Evolutionary conservation across 2,797 vertebrate species (phyloP), one percentile per base, ranked within the genome.

Genomic region (Alfaro cultratus): DNA sequence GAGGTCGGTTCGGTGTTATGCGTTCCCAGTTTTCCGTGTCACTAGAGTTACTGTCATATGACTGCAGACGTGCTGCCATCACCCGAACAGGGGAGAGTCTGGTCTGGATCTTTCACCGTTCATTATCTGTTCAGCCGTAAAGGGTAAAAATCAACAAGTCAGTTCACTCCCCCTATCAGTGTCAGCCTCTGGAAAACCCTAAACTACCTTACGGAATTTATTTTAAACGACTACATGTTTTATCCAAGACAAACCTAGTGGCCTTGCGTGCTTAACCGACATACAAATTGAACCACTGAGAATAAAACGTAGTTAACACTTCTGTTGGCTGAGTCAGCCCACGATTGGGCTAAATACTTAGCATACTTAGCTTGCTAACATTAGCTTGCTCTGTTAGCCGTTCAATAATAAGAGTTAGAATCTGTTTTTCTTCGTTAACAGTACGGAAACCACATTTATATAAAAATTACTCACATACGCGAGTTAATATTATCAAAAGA

Each of bases 41-140:
- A 92, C 97, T 98, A 95, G 97, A 97, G 96, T 98, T 97, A 96
- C 97, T 97, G 94, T 98, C 97, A 97, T 97, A 97, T 95, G 97
- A 96, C 94, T 96, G 97, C 95, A 96, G 95, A 94, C 95, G 96
- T 94, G 96, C 96, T 96, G 96, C 98, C 97, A 98, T 97, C 96
- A 97, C 97, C 97, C 92, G 84, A 45, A 91, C 78, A 93, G 75
- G 80, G 87, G 96, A 93, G 95, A 97, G 87, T 95, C 95, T 94
- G 73, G 39, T 89, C 90, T 92, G 84, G 93, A 87, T 87, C 86
- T 87, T 95, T 96, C 95, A 96, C 95, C 92, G 95, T 95, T 96
- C 96, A 97, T 96, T 95, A 97, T 96, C 96, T 97, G 83, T 71
- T 74, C 46, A 67, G 46, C 49, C 68, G 49, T 78, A 88, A 89